Evolutionary conservation across 1,140 invertebrate genomes (phyloP), one percentile per base, ranked within the genome.

Genomic region (Leptinotarsa lineolata): DNA sequence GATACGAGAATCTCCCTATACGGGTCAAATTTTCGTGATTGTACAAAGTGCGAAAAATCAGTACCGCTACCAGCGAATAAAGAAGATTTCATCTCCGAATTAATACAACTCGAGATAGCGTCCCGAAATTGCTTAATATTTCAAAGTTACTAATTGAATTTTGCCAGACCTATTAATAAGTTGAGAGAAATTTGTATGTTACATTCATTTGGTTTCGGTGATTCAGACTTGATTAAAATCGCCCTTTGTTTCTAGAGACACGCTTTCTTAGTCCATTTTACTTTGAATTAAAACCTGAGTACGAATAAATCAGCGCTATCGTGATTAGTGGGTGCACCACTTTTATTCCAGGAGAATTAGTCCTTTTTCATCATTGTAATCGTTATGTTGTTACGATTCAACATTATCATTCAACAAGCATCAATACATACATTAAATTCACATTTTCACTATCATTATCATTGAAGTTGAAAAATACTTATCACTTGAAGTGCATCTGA

Each of bases 101-200:
- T 76, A 73, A 76, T 76, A 70, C 71, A 69, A 76, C 30, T 76
- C 48, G 60, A 76, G 71, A 76, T 72, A 70, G 60, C 44, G 71
- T 54, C 69, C 74, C 72, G 69, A 60, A 77, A 77, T 75, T 75
- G 74, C 71, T 73, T 71, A 67, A 75, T 77, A 75, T 75, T 75
- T 77, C 73, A 75, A 39, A 46, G 24, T 68, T 72, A 46, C 74
- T 77, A 77, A 77, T 77, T 77, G 76, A 77, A 77, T 77, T 77
- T 70, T 72, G 66, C 76, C 68, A 67, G 71, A 77, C 66, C 71
- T 72, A 77, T 77, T 77, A 75, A 75, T 75, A 77, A 77, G 76
- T 74, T 73, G 61, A 58, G 48, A 63, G 46, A 45, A 68, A 75
- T 72, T 76, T 72, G 71, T 63, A 64, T 72, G 68, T 73, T 22